Evolutionary conservation across 1,140 invertebrate species (phyloP).

Genomic region (Harpegnathos saltator): DNA sequence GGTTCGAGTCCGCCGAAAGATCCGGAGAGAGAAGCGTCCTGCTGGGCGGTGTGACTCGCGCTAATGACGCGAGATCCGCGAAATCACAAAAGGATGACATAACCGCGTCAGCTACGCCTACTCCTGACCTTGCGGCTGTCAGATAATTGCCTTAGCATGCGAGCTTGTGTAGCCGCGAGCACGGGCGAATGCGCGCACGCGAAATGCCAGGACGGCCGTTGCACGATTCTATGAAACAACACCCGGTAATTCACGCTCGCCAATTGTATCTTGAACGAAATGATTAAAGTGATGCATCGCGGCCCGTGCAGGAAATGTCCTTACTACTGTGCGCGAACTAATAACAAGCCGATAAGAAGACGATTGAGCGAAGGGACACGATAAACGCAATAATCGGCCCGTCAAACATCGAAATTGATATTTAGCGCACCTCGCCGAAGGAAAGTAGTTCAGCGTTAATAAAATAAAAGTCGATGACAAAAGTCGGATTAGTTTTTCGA

Average conservation of each 20-base stretch:
- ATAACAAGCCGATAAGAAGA: neutral
- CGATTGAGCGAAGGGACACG: neutral
- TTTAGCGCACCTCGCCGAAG: neutral
- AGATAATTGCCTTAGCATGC: constrained; percentile 65
- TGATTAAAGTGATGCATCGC: neutral
- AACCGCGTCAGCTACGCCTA: constrained; percentile 58
- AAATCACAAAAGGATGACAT: constrained; percentile 69
- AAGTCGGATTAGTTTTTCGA: neutral
- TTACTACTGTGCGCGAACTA: neutral
- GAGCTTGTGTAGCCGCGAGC: constrained; percentile 3
- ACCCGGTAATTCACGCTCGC: neutral
- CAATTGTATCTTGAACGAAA: neutral
- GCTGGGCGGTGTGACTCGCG: neutral
- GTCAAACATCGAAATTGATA: neutral
- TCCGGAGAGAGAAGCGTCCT: neutral
- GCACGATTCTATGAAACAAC: constrained; percentile 28
- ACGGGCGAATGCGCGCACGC: constrained; percentile 40
- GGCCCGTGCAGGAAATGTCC: neutral
- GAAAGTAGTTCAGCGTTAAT: neutral
- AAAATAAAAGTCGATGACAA: neutral
- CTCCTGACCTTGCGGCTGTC: constrained; percentile 48
- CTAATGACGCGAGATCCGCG: constrained; percentile 38
- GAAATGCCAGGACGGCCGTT: constrained; percentile 9
- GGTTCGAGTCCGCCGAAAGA: neutral
- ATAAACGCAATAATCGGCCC: neutral